Evolutionary conservation across 2,113 vertebrate species (phyloP), one percentile per base, ranked within the genome.

Genomic region (Lycaon pictus): DNA sequence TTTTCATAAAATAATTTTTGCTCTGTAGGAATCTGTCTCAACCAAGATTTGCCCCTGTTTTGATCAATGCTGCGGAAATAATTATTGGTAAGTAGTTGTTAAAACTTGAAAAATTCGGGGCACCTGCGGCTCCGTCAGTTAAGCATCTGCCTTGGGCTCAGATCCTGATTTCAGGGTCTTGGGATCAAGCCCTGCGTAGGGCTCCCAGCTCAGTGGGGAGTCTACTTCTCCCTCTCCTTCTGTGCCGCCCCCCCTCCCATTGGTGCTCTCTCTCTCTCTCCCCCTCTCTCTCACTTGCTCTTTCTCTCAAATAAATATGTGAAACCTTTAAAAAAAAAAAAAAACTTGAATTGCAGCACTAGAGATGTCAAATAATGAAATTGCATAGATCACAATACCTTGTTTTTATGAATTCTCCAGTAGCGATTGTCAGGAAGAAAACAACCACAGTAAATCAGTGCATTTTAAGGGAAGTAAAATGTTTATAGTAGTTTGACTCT

Each of bases 21-120:
- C 98, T 98, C 97, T 97, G 72, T 98, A 99, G 99, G 96, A 98
- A 99, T 96, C 89, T 99, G 74, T 99, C 99, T 94, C 99, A 99
- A 94, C 98, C 98, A 67, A 99, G 99, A 97, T 99, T 99, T 98
- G 98, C 99, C 72, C 95, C 99, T 63, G 97, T 99, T 94, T 98
- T 99, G 58, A 97, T 99, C 88, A 98, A 97, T 83, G 99, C 99
- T 87, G 99, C 99, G 1, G 99, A 99, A 94, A 99, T 99, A 95
- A 98, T 99, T 93, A 98, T 99, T 85, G 99, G 99, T 99, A 98
- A 99, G 99, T 99, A 92, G 84, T 55, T 94, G 65, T 72, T 93
- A 56, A 93, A 79, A 88, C 67, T 25, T 32, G 65, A 77, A 77
- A 79, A 87, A 29, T 85, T n/a, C 3, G n/a, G 67, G 16, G 8